Evolutionary conservation across 2,888 invertebrate genomes (phyloP).

Genomic region (Pterobdella sp.): DNA sequence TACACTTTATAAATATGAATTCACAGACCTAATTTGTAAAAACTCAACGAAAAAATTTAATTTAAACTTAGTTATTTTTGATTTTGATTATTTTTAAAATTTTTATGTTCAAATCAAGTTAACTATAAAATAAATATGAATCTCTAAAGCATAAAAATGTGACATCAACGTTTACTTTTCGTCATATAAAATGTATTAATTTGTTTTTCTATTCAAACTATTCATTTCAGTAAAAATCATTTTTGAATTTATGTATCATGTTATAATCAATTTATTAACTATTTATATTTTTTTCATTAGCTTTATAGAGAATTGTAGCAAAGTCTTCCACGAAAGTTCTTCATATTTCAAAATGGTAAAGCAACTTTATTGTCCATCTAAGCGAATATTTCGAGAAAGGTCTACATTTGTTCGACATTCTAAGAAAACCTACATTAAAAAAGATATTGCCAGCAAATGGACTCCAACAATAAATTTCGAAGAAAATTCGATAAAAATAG

Average conservation of each 20-base stretch:
- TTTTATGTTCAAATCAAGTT: too few relatives aligned
- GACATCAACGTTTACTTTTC: conserved; percentile 3
- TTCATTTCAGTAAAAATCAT: background rate
- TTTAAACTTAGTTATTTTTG: too few relatives aligned
- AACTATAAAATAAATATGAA: too few relatives aligned
- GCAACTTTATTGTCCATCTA: background rate
- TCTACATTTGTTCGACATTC: background rate
- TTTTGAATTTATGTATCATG: background rate
- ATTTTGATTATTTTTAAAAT: too few relatives aligned
- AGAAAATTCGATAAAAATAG: background rate
- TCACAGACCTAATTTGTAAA: too few relatives aligned
- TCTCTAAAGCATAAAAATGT: too few relatives aligned
- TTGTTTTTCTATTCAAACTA: background rate
- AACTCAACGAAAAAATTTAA: too few relatives aligned
- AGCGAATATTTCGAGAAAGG: background rate
- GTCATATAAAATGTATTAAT: background rate
- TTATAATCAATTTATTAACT: background rate
- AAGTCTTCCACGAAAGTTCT: too few relatives aligned
- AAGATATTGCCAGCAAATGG: too few relatives aligned
- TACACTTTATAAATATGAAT: too few relatives aligned
- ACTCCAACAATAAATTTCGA: background rate
- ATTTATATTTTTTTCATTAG: too few relatives aligned
- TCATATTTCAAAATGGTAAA: background rate
- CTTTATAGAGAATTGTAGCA: too few relatives aligned
- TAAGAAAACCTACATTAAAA: background rate